A percentile compares a stretch with the other conserved stretches of the same genome.
Evolutionary conservation across 2,888 invertebrate species (phyloP).

Genomic region (Sesia bembeciformis): DNA sequence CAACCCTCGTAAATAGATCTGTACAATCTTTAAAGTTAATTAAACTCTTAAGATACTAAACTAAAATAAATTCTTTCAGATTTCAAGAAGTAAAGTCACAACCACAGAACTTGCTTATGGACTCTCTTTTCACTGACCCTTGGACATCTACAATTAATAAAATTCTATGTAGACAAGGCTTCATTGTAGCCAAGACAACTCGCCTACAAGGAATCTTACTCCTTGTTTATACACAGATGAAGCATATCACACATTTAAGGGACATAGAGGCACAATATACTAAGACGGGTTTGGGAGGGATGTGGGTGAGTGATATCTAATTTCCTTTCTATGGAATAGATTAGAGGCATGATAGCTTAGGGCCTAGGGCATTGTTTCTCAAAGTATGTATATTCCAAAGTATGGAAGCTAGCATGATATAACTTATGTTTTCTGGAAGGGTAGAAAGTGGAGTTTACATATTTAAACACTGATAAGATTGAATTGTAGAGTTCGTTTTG

Average conservation of each 20-base stretch:
- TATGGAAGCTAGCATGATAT: too few species aligned
- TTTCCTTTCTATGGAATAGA: too few species aligned
- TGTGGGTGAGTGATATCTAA: slow-evolving; percentile 82
- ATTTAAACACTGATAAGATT: too few species aligned
- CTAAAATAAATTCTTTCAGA: slow-evolving; percentile 45
- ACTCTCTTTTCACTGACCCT: slow-evolving; percentile 87
- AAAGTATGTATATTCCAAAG: too few species aligned
- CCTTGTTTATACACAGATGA: slow-evolving; percentile 83
- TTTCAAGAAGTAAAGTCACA: slow-evolving; percentile 93
- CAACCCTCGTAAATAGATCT: too few species aligned
- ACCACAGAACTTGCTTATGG: slow-evolving; percentile 87
- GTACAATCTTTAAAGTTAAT: too few species aligned
- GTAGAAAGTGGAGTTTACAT: too few species aligned
- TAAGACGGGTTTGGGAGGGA: slow-evolving; percentile 91
- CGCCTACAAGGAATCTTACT: slow-evolving; percentile 89
- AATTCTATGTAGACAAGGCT: slow-evolving; percentile 79
- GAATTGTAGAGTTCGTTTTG: too few species aligned
- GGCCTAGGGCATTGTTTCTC: background rate
- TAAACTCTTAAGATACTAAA: background rate
- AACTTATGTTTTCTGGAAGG: too few species aligned
- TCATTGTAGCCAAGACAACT: slow-evolving; percentile 85
- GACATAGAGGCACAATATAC: slow-evolving; percentile 92
- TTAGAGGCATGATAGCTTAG: too few species aligned
- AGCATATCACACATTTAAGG: slow-evolving; percentile 86
- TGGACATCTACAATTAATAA: slow-evolving; percentile 87